phyloP scores from a whole-genome alignment of 2,113 vertebrate genomes.

The Toxotes jaculatrix region DNA sequence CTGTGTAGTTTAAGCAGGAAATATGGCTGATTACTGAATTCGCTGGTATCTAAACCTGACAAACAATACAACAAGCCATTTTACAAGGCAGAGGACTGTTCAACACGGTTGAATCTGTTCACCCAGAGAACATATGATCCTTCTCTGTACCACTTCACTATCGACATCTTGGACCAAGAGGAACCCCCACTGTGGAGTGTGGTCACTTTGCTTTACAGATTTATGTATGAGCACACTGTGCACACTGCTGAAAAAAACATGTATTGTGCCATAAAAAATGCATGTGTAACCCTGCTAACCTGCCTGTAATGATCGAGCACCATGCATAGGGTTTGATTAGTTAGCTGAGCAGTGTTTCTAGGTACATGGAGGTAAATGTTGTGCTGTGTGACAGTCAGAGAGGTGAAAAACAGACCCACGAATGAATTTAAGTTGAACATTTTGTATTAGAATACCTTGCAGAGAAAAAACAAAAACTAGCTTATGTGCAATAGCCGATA shows the following conservation, averaged over 20 bases:
- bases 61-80: neutral
- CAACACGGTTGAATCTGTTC: neutral
- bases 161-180: neutral
- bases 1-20: neutral
- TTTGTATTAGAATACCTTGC: too few species aligned
- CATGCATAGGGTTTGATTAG: too few species aligned
- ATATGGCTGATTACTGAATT: neutral
- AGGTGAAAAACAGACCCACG: too few species aligned
- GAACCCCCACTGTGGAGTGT: slow-evolving; percentile 13
- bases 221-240: slow-evolving; percentile 51
- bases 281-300: too few species aligned
- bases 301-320: too few species aligned
- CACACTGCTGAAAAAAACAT: slow-evolving; percentile 13
- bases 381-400: too few species aligned
- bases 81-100: neutral
- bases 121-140: slow-evolving; percentile 8
- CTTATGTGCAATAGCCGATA: too few species aligned
- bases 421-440: too few species aligned
- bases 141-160: slow-evolving; percentile 2
- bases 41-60: neutral
- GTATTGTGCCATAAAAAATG: slow-evolving; percentile 27
- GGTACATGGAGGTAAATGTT: too few species aligned
- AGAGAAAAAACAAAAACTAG: too few species aligned
- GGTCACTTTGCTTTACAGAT: slow-evolving; percentile 46
- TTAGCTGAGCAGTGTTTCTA: too few species aligned